Percentiles rank a stretch among this genome's conserved stretches.
These are phyloP conservation scores for Takifugu flavidus DNA, from an alignment of 2,113 vertebrate species.

Conservation along the genomic window DNA sequence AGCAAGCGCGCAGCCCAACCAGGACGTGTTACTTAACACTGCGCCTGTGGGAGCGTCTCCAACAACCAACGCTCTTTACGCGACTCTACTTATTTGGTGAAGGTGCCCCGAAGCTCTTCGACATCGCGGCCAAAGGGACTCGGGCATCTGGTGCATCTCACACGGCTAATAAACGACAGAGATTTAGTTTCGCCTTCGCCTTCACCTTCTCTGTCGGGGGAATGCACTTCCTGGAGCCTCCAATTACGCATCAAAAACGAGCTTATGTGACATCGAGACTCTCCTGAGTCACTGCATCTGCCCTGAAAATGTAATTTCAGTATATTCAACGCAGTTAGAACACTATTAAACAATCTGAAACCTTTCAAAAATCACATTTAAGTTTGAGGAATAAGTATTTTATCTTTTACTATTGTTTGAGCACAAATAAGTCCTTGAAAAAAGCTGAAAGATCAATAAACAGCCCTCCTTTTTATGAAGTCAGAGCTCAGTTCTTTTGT, in stretches of 20 bases:
- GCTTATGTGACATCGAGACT: background rate
- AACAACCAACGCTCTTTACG: background rate
- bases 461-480: no score
- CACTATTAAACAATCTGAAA: no score
- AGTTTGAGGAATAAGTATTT: no score
- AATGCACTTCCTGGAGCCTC: constrained; percentile 10
- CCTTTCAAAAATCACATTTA: no score
- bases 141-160: constrained; percentile 17
- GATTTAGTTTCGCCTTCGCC: background rate
- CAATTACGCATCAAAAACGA: background rate
- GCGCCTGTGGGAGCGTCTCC: background rate
- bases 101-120: constrained; percentile 11
- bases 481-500: no score
- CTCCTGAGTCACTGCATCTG: background rate
- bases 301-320: no score
- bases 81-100: constrained; percentile 1
- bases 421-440: no score
- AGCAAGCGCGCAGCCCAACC: constrained; percentile 13
- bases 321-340: no score
- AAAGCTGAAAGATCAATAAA: no score
- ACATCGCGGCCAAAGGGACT: constrained; percentile 11
- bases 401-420: no score
- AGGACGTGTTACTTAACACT: constrained; percentile 14
- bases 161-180: background rate
- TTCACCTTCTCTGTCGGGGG: constrained; percentile 10